These are phyloP conservation scores for Cynodonichthys magdalenae DNA, from an alignment of 2,797 vertebrate species.

Conservation along the genomic window DNA sequence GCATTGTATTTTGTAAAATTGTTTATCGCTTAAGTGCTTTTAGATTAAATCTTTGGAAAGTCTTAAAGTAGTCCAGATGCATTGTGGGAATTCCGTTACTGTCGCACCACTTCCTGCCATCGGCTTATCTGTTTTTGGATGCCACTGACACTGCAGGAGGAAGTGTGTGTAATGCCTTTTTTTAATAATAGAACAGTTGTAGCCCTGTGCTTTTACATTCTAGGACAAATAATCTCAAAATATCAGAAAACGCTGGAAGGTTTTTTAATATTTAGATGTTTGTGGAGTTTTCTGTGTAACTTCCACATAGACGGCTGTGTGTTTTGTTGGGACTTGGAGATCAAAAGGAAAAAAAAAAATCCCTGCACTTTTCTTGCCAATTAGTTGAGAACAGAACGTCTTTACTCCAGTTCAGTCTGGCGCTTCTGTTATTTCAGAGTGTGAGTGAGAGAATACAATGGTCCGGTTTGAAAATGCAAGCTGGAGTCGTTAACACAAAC, in stretches of 20 bases:
- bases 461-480: conserved; percentile 28
- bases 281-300: not conserved
- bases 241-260: conserved; percentile 13
- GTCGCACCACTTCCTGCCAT: conserved; percentile 2
- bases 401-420: conserved; percentile 23
- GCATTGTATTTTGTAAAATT: not conserved
- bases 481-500: conserved; percentile 9
- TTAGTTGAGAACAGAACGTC: conserved; percentile 21
- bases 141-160: conserved; percentile 17
- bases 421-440: conserved; percentile 7
- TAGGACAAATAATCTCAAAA: conserved; percentile 22
- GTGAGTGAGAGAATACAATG: conserved; percentile 12
- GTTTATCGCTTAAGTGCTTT: not conserved
- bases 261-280: conserved; percentile 25
- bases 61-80: not conserved
- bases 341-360: conserved; percentile 2
- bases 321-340: not conserved
- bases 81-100: not conserved
- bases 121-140: conserved; percentile 20
- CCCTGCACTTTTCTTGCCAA: not conserved
- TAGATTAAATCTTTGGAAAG: conserved; percentile 6
- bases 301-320: not conserved
- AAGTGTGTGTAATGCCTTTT: not conserved
- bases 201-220: conserved; percentile 1
- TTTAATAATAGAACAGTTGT: no score